Base-by-base conservation (phyloP, 1,140 invertebrate genomes). In the Brachionus paranguensis region DNA sequence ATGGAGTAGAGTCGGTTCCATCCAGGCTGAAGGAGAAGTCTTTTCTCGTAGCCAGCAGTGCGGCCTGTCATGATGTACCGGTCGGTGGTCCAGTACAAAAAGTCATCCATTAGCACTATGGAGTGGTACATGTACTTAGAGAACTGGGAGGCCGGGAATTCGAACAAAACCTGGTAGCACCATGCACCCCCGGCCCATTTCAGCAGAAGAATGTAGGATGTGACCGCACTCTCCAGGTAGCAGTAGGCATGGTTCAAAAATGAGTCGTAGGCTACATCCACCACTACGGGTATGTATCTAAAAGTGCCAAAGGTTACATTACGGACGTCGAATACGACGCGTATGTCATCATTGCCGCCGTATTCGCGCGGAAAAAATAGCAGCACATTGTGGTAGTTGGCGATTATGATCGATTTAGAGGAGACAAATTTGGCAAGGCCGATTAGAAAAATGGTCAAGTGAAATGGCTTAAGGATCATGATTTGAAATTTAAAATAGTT, bases 71-170 rank as follows among this genome's bases (percentile, higher is more conserved):
- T 81, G 20, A 81, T 68, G 24, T 81, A 81, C 6, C 78, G 50
- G 33, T 81, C 78, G 6, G 78, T 81, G 6, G 78, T 81, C 78
- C 78, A 81, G 33, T 81, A 81, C 37, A 81, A 60, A 81, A 81
- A 81, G 27, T 81, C 64, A 27, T 81, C 78, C 53, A 81, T 81
- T 27, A 81, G 41, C 20, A 81, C 14, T 5, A 81, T 33, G 10
- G 78, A 81, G 11, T 81, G 78, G 53, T 81, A 81, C 78, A 81
- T 64, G 29, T 45, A 81, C 37, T 81, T 81, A 14, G 78, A 81
- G 43, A 81, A 81, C 33, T 81, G 78, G 12, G 78, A 64, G 27
- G 78, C 78, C 10, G 78, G 78, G 64, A 81, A 81, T 68, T 81
- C 78, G 12, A 81, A 81, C 37, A 81, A 68, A 8, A 81, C 33